These are phyloP conservation scores for Malacoctenus gilli DNA, from an alignment of 2,797 vertebrate species.

Conservation along the genomic window DNA sequence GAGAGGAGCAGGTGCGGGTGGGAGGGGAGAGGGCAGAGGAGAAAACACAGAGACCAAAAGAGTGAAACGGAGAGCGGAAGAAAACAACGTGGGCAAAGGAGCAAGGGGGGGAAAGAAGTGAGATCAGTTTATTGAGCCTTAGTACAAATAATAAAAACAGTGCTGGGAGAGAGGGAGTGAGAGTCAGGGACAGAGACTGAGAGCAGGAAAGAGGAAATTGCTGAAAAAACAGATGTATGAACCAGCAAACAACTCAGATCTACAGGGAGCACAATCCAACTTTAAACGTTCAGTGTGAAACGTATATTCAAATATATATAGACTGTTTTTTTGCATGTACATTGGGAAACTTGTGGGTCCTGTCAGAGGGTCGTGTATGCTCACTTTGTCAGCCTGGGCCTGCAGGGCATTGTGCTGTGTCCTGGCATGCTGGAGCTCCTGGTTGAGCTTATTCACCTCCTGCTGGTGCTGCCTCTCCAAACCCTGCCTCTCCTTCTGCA, in stretches of 20 bases:
- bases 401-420: slow-evolving; percentile 81
- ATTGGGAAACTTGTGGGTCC: neutral
- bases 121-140: slow-evolving; percentile 70
- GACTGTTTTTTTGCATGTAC: slow-evolving; percentile 1
- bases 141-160: slow-evolving; percentile 46
- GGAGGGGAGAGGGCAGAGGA: neutral
- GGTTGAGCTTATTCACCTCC: slow-evolving; percentile 80
- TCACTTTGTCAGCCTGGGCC: slow-evolving; percentile 82
- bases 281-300: too few relatives aligned
- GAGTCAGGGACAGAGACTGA: slow-evolving; percentile 22
- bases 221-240: slow-evolving; percentile 45
- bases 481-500: slow-evolving; percentile 79
- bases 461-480: slow-evolving; percentile 81
- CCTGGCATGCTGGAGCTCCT: slow-evolving; percentile 84
- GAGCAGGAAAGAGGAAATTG: slow-evolving; percentile 28
- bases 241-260: slow-evolving; percentile 9
- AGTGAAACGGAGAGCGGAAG: slow-evolving; percentile 55
- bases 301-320: too few relatives aligned
- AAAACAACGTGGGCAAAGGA: slow-evolving; percentile 50
- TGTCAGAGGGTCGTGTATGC: slow-evolving; percentile 4
- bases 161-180: slow-evolving; percentile 14
- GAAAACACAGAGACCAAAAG: slow-evolving; percentile 56
- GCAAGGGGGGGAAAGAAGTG: slow-evolving; percentile 56
- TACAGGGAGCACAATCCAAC: too few relatives aligned
- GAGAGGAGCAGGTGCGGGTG: slow-evolving; percentile 39